Conservation (phyloP, 2,888 invertebrate genomes). For the Apocheima hispidaria region DNA sequence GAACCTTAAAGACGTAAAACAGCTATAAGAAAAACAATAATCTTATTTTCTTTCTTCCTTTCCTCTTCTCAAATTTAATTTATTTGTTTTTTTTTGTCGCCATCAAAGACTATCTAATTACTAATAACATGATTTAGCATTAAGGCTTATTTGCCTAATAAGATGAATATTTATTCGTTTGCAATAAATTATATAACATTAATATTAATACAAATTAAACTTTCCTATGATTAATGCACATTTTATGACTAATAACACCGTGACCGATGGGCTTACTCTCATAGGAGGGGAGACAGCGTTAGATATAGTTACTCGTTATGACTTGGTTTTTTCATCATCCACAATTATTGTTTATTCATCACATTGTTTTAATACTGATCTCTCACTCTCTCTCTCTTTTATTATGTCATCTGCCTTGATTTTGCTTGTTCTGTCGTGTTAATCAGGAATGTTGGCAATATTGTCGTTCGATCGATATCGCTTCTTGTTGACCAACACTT, state of each 20-base stretch:
- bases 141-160: constrained; percentile 29
- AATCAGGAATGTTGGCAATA: too few relatives aligned
- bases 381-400: too few relatives aligned
- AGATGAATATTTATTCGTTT: constrained; percentile 32
- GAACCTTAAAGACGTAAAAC: too few relatives aligned
- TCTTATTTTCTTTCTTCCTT: too few relatives aligned
- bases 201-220: constrained; percentile 43
- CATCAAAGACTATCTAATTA: not conserved
- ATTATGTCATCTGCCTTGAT: too few relatives aligned
- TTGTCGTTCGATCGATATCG: too few relatives aligned
- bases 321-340: not conserved
- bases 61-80: too few relatives aligned
- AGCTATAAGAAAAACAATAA: too few relatives aligned
- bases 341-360: too few relatives aligned
- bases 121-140: not conserved
- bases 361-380: too few relatives aligned
- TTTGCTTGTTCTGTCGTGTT: too few relatives aligned
- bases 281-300: constrained; percentile 25
- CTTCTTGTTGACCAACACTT: too few relatives aligned
- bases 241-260: constrained; percentile 50
- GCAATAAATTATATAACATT: constrained; percentile 33
- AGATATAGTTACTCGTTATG: constrained; percentile 5
- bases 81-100: not conserved
- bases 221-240: constrained; percentile 53
- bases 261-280: constrained; percentile 47